These are phyloP conservation scores for Zapornia atra DNA, from an alignment of 2,113 vertebrate species.

Conservation along the genomic window DNA sequence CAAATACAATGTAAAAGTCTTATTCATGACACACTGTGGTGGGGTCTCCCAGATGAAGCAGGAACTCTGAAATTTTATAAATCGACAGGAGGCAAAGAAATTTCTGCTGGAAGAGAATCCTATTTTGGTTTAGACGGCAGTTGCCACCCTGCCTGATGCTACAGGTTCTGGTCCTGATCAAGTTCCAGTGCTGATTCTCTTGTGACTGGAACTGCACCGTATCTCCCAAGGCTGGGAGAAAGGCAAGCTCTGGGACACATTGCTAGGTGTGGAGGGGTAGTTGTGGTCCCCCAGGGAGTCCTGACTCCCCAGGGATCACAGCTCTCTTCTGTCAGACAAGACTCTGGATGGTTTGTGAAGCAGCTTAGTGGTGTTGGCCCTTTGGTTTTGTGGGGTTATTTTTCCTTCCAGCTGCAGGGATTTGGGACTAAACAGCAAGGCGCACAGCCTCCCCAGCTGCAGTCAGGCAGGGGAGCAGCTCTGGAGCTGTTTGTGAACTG, in stretches of 20 bases:
- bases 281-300: not conserved
- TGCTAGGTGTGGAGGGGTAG: not conserved
- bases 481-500: not conserved
- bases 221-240: not conserved
- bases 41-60: not conserved
- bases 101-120: not conserved
- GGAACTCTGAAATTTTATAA: not conserved
- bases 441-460: not conserved
- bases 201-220: fast-evolving
- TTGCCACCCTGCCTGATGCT: not conserved
- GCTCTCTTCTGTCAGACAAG: not conserved
- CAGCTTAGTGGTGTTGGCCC: fast-evolving
- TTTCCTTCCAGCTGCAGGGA: not conserved
- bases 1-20: not conserved
- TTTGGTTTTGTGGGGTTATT: too few species aligned
- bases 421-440: not conserved
- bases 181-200: fast-evolving
- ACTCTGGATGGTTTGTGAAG: not conserved
- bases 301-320: not conserved
- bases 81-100: not conserved
- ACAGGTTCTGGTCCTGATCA: not conserved
- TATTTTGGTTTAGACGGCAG: not conserved
- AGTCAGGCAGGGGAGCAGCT: not conserved
- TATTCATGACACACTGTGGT: not conserved
- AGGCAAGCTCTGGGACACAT: not conserved